These are phyloP conservation scores for Synergus laeviventris DNA, from an alignment of 2,888 invertebrate genomes.

Conservation along the genomic window DNA sequence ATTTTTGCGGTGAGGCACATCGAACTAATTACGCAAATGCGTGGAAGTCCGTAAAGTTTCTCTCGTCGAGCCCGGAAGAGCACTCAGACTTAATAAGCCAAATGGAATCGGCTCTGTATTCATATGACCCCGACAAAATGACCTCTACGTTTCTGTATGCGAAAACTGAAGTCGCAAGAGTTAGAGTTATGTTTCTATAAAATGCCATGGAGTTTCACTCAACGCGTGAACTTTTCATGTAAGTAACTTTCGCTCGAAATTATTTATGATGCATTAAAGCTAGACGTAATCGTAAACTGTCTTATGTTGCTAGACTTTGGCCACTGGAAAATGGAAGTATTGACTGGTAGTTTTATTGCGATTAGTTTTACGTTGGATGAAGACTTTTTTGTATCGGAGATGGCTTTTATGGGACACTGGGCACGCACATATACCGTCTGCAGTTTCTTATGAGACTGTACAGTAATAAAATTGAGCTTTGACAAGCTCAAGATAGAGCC, in stretches of 20 bases:
- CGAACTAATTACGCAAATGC: slow-evolving; percentile 36
- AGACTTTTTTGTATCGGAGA: not conserved
- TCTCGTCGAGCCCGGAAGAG: slow-evolving; percentile 11
- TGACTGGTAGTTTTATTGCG: not conserved
- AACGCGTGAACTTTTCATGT: slow-evolving; percentile 8
- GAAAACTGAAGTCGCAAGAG: slow-evolving; percentile 6
- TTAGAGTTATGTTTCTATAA: not conserved
- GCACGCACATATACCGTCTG: not conserved
- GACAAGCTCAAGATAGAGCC: slow-evolving; percentile 15
- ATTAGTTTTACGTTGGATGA: not conserved
- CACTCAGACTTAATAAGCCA: slow-evolving; percentile 32
- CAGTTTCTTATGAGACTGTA: slow-evolving; percentile 15
- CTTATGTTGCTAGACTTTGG: not conserved
- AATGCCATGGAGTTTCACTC: slow-evolving; percentile 9
- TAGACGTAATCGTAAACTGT: slow-evolving; percentile 1
- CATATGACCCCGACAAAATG: not conserved
- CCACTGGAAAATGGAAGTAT: not conserved
- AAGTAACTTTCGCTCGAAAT: slow-evolving; percentile 22
- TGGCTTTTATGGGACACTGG: not conserved
- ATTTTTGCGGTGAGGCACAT: not conserved
- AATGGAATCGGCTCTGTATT: slow-evolving; percentile 19
- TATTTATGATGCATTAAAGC: slow-evolving; percentile 32
- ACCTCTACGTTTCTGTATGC: not conserved
- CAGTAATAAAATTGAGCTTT: slow-evolving; percentile 35
- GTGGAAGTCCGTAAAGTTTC: slow-evolving; percentile 28